These are phyloP conservation scores for Phenganax subtilis DNA, from an alignment of 92 coral and sea anemone genomes.

Conservation along the genomic window DNA sequence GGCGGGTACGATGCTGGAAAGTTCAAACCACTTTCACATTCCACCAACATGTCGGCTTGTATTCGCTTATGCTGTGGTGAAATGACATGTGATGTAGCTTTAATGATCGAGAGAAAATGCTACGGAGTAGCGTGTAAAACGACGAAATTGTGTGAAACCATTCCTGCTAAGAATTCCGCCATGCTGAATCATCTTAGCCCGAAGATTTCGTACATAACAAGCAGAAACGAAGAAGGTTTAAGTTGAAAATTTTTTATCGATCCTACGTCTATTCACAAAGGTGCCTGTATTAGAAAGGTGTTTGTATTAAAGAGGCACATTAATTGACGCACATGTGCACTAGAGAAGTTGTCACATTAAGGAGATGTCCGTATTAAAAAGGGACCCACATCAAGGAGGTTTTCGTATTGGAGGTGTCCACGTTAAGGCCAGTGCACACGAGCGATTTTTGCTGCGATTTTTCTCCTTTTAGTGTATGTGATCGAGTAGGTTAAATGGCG, in stretches of 20 bases:
- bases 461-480: too few species aligned
- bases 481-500: too few species aligned
- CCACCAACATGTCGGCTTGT: slow-evolving; percentile 77
- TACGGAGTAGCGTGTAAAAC: slow-evolving; percentile 78
- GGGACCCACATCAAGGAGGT: too few species aligned
- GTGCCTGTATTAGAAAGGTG: neutral
- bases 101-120: slow-evolving; percentile 82
- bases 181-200: slow-evolving; percentile 73
- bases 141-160: slow-evolving; percentile 62
- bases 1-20: slow-evolving; percentile 94
- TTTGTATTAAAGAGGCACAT: neutral
- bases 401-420: too few species aligned
- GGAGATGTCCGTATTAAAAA: too few species aligned
- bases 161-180: slow-evolving; percentile 78
- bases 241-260: neutral
- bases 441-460: too few species aligned
- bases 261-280: too few species aligned
- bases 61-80: slow-evolving; percentile 92
- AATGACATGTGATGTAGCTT: slow-evolving; percentile 82
- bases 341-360: too few species aligned
- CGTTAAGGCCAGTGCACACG: too few species aligned
- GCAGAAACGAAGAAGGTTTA: slow-evolving; percentile 91
- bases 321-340: too few species aligned
- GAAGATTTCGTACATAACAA: slow-evolving; percentile 77
- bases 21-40: slow-evolving; percentile 76